phyloP scores from a whole-genome alignment of 2,113 vertebrate genomes.

The Grantiella picta region DNA sequence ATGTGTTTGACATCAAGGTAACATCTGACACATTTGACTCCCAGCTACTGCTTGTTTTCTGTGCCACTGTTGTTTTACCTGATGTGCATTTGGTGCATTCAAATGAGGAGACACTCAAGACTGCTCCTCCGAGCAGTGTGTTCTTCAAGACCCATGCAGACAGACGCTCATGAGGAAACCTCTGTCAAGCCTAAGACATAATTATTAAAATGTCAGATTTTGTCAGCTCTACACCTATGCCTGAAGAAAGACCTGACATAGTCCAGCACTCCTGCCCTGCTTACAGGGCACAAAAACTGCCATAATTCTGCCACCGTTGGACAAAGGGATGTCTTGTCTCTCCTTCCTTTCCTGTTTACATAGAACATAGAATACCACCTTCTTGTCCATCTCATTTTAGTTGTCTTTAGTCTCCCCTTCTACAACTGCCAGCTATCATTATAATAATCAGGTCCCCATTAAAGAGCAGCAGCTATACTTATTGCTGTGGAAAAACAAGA shows the following conservation, averaged over 20 bases:
- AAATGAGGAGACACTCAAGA: not conserved
- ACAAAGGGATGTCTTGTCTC: not conserved
- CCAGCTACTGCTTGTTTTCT: not conserved
- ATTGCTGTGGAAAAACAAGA: not conserved
- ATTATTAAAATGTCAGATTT: not conserved
- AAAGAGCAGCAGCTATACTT: not conserved
- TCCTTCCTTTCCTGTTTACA: not conserved
- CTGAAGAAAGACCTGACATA: not conserved
- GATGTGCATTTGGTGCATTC: not conserved
- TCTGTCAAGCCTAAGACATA: not conserved
- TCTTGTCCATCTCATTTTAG: not conserved
- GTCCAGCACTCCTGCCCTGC: not conserved
- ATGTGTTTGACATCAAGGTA: not conserved
- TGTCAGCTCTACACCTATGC: not conserved
- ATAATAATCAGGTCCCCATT: not conserved
- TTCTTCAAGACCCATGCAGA: not conserved
- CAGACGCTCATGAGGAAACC: not conserved
- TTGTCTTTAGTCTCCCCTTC: not conserved
- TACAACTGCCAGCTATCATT: not conserved
- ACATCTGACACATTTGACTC: not conserved
- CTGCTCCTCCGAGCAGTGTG: rapidly evolving
- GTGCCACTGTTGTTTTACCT: not conserved
- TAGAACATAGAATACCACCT: not conserved
- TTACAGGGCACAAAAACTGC: not conserved
- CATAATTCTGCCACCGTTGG: not conserved